These are phyloP conservation scores for Tachina grossa DNA, from an alignment of 2,888 invertebrate genomes.

Conservation along the genomic window DNA sequence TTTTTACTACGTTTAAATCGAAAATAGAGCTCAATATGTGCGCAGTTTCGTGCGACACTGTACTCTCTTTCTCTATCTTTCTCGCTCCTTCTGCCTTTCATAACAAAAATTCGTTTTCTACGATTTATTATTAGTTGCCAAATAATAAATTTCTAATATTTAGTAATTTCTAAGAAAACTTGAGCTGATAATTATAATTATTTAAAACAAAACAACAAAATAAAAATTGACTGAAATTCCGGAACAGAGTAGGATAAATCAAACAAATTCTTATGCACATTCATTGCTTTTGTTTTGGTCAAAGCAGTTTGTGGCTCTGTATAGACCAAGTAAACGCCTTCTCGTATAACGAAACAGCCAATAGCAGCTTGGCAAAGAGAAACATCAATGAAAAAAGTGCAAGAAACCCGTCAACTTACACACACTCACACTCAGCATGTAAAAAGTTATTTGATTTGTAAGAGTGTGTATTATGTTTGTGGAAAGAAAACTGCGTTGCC, in stretches of 20 bases:
- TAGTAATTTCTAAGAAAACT: too few species aligned
- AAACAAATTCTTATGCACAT: background rate
- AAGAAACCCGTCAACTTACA: slow-evolving; percentile 22
- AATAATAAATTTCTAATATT: too few species aligned
- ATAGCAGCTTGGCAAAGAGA: slow-evolving; percentile 50
- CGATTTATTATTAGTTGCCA: too few species aligned
- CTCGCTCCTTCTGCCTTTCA: too few species aligned
- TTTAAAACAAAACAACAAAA: background rate
- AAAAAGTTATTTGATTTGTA: slow-evolving; percentile 50
- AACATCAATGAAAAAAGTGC: slow-evolving; percentile 33
- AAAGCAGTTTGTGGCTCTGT: background rate
- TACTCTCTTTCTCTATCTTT: too few species aligned
- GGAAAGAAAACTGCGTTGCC: too few species aligned
- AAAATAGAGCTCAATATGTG: background rate
- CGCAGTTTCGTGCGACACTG: background rate
- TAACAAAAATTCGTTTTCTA: too few species aligned
- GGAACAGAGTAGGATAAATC: background rate
- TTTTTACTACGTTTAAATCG: too few species aligned
- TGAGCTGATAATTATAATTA: background rate
- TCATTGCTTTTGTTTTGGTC: background rate
- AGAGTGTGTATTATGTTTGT: background rate
- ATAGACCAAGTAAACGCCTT: slow-evolving; percentile 61
- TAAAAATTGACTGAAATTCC: slow-evolving; percentile 39
- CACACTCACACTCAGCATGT: slow-evolving; percentile 12
- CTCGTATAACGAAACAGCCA: slow-evolving; percentile 47